Conservation (phyloP, 1,140 invertebrate genomes). For the Sitophilus oryzae region DNA sequence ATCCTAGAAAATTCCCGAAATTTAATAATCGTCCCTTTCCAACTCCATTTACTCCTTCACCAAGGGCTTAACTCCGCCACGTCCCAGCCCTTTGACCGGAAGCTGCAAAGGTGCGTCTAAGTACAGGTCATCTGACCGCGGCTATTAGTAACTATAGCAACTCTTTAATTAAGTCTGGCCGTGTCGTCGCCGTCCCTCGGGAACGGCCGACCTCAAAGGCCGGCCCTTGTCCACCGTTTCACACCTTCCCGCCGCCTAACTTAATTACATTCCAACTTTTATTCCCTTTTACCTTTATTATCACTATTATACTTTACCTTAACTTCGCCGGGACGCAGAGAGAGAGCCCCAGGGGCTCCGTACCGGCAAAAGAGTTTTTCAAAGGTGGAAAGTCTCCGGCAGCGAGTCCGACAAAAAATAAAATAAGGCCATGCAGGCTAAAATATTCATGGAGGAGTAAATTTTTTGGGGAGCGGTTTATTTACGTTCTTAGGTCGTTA, state of each 20-base stretch:
- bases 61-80: too few species aligned
- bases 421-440: too few species aligned
- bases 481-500: too few species aligned
- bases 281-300: slow-evolving; percentile 35
- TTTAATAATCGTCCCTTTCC: too few species aligned
- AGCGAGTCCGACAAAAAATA: too few species aligned
- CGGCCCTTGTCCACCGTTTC: slow-evolving; percentile 31
- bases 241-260: slow-evolving; percentile 31
- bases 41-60: too few species aligned
- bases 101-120: slow-evolving; percentile 10
- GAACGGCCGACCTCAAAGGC: slow-evolving; percentile 35
- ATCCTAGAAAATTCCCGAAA: too few species aligned
- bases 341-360: too few species aligned
- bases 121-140: slow-evolving; percentile 29
- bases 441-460: too few species aligned
- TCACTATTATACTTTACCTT: slow-evolving; percentile 36
- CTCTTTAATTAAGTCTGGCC: slow-evolving; percentile 38
- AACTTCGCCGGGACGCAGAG: slow-evolving; percentile 13
- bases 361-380: too few species aligned
- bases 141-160: slow-evolving; percentile 40
- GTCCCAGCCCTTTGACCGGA: background rate
- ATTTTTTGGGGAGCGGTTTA: too few species aligned
- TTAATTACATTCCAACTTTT: slow-evolving; percentile 31
- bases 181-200: slow-evolving; percentile 20
- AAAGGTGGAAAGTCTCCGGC: too few species aligned